phyloP scores from a whole-genome alignment of 2,797 vertebrate genomes.

The Podarcis siculus region DNA sequence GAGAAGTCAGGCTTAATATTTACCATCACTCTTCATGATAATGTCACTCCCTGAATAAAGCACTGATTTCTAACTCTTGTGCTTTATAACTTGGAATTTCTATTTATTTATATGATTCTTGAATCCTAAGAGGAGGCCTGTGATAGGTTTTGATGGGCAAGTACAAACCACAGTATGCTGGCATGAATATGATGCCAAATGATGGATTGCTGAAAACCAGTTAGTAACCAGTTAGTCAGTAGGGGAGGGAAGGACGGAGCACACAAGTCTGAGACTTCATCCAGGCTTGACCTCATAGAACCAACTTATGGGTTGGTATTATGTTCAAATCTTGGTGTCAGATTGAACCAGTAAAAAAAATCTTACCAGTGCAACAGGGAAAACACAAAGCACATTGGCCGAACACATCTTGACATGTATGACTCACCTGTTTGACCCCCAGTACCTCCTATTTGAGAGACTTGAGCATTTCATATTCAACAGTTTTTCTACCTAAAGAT shows the following conservation, averaged over 20 bases:
- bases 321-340: too few relatives aligned
- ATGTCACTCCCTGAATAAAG: neutral
- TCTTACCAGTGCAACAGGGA: neutral
- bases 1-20: neutral
- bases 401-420: neutral
- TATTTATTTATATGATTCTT: neutral
- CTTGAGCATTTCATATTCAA: neutral
- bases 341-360: neutral
- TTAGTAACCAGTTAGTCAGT: neutral
- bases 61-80: neutral
- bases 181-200: neutral
- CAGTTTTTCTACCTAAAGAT: neutral
- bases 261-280: neutral
- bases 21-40: neutral
- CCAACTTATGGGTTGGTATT: too few relatives aligned
- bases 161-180: neutral
- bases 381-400: neutral
- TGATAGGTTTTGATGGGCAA: neutral
- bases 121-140: neutral
- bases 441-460: neutral
- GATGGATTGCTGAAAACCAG: neutral
- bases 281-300: neutral
- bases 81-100: neutral
- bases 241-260: neutral
- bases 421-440: neutral